A percentile compares a stretch with the other conserved stretches of the same genome.
Evolutionary conservation across 1,140 invertebrate genomes (phyloP).

Genomic region (Hormaphis cornu): DNA sequence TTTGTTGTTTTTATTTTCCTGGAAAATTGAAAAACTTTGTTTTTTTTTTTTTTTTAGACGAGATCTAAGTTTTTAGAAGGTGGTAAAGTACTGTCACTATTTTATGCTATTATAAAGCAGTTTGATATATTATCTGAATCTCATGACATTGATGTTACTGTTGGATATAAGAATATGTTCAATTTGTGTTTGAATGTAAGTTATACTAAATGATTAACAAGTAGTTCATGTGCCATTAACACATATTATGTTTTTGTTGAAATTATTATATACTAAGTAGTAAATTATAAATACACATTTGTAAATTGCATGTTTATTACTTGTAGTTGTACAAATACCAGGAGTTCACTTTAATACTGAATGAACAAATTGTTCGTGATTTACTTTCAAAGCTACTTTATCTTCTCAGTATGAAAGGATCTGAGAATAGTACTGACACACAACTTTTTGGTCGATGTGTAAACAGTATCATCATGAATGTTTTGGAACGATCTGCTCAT

Average conservation of each 20-base stretch:
- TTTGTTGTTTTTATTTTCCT: not conserved
- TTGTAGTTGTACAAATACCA: constrained; percentile 26
- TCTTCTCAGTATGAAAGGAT: constrained; percentile 11
- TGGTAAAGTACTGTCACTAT: constrained; percentile 18
- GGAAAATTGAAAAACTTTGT: not conserved
- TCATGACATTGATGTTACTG: constrained; percentile 25
- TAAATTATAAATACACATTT: too few relatives aligned
- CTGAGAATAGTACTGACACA: constrained; percentile 17
- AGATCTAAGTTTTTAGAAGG: constrained; percentile 29
- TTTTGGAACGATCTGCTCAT: constrained; percentile 38
- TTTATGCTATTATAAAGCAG: constrained; percentile 23
- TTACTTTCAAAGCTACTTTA: constrained; percentile 15
- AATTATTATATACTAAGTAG: too few relatives aligned
- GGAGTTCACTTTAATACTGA: constrained; percentile 18
- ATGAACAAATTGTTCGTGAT: constrained; percentile 25
- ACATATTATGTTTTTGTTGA: too few relatives aligned
- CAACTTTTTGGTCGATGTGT: constrained; percentile 38
- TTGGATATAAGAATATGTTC: constrained; percentile 25
- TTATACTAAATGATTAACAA: not conserved
- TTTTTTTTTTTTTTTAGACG: not conserved
- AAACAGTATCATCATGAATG: constrained; percentile 37
- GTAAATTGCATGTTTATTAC: not conserved
- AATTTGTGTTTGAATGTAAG: constrained; percentile 25
- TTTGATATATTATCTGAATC: constrained; percentile 26
- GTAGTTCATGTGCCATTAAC: too few relatives aligned